These are phyloP conservation scores for Henicopernis longicauda DNA, from an alignment of 2,113 vertebrate genomes.

Conservation along the genomic window DNA sequence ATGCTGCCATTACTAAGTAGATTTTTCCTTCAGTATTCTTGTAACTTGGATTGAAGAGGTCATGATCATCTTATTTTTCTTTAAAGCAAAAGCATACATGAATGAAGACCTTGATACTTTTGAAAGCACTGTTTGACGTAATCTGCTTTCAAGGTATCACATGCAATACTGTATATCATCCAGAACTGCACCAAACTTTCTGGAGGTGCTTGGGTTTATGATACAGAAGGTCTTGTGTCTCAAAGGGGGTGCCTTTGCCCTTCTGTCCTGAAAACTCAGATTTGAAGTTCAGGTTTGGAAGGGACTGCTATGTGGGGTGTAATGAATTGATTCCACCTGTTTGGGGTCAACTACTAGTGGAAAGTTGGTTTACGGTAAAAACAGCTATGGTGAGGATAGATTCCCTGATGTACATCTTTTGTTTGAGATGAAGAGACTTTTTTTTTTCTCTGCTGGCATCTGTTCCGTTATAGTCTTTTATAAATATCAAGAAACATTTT, in stretches of 20 bases:
- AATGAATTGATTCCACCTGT: neutral
- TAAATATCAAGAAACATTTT: slow-evolving; percentile 45
- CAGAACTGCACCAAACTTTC: neutral
- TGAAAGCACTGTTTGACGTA: neutral
- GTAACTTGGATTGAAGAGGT: neutral
- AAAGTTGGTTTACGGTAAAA: neutral
- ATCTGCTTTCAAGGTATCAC: neutral
- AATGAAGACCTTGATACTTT: neutral
- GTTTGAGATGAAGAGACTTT: neutral
- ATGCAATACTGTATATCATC: neutral
- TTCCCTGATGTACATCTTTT: neutral
- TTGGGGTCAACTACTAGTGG: neutral
- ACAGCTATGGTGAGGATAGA: neutral
- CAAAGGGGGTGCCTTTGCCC: neutral
- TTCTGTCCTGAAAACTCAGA: neutral
- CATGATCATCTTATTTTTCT: neutral
- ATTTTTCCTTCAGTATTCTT: neutral
- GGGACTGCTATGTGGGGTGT: neutral
- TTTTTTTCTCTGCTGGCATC: neutral
- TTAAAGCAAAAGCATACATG: neutral
- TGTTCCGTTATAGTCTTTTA: slow-evolving; percentile 26
- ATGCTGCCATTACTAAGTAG: neutral
- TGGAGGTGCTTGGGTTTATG: neutral
- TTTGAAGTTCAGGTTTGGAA: neutral
- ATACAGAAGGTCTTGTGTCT: neutral